Conservation (phyloP, 2,888 invertebrate genomes). For the Eulithis prunata region DNA sequence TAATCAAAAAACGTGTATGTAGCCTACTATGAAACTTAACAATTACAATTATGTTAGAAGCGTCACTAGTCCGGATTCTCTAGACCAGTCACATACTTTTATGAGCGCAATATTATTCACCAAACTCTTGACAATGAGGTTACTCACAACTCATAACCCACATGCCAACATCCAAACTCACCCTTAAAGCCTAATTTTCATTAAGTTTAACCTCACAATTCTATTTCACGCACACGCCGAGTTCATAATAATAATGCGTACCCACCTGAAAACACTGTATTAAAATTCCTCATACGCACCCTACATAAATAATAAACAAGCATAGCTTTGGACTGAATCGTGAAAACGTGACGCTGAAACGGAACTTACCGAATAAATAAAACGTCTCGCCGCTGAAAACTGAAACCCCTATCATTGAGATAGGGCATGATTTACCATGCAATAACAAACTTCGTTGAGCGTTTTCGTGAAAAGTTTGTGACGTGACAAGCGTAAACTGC, state of each 20-base stretch:
- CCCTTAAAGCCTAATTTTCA: slow-evolving; percentile 32
- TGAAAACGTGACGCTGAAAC: slow-evolving; percentile 68
- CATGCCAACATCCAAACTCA: slow-evolving; percentile 8
- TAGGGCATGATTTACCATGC: slow-evolving; percentile 56
- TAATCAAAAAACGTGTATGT: no score
- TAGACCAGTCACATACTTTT: no score
- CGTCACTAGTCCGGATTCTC: no score
- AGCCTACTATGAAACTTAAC: no score
- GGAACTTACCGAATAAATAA: slow-evolving; percentile 56
- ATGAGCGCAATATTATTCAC: no score
- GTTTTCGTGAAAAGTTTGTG: slow-evolving; percentile 59
- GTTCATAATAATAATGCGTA: slow-evolving; percentile 21
- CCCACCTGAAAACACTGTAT: slow-evolving; percentile 48
- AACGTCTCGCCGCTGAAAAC: slow-evolving; percentile 38
- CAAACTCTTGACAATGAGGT: no score
- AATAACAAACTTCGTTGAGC: slow-evolving; percentile 50
- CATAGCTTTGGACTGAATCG: slow-evolving; percentile 58
- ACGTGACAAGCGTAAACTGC: slow-evolving; percentile 69
- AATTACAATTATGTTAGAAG: no score
- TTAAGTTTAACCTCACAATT: slow-evolving; percentile 39
- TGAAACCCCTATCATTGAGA: slow-evolving; percentile 45
- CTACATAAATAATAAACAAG: slow-evolving; percentile 66
- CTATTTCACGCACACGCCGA: slow-evolving; percentile 37
- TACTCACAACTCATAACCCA: neutral
- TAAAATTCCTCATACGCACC: slow-evolving; percentile 57